These are phyloP conservation scores for Crax fasciolata DNA, from an alignment of 2,797 vertebrate genomes.

Conservation along the genomic window DNA sequence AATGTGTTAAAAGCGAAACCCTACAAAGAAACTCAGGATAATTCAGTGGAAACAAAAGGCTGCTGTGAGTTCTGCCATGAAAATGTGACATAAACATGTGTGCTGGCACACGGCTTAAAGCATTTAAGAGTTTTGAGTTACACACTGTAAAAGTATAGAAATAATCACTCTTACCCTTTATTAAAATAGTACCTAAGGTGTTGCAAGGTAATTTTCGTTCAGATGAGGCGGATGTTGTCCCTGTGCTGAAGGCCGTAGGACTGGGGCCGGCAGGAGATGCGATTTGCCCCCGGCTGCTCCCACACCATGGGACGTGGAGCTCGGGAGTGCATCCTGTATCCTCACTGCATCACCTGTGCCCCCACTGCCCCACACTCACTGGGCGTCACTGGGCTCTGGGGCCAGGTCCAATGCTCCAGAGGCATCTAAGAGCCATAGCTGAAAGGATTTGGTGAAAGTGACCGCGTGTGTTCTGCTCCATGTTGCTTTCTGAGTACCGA, in stretches of 20 bases:
- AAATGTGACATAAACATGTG: not conserved
- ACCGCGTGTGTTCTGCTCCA: not conserved
- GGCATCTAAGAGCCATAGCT: not conserved
- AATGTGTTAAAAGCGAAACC: not conserved
- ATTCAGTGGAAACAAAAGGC: conserved; percentile 5
- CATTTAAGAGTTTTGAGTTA: not conserved
- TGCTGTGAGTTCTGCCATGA: not conserved
- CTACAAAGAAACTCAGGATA: not conserved
- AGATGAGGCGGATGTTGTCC: not conserved
- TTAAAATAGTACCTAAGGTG: not conserved
- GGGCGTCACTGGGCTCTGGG: rapidly evolving
- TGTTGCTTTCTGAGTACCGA: not conserved
- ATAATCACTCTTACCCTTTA: not conserved
- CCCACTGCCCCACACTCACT: not conserved
- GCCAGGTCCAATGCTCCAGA: not conserved
- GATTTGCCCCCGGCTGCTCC: rapidly evolving
- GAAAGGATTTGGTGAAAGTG: not conserved
- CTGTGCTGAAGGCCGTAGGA: not conserved
- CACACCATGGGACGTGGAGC: rapidly evolving
- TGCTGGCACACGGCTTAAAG: not conserved
- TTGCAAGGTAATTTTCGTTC: not conserved
- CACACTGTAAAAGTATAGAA: not conserved
- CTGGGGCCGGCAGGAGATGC: too few relatives aligned
- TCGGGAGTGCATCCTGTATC: not conserved
- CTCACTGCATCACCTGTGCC: not conserved